Conservation (phyloP, 2,888 invertebrate species). For the Eupithecia exiguata region DNA sequence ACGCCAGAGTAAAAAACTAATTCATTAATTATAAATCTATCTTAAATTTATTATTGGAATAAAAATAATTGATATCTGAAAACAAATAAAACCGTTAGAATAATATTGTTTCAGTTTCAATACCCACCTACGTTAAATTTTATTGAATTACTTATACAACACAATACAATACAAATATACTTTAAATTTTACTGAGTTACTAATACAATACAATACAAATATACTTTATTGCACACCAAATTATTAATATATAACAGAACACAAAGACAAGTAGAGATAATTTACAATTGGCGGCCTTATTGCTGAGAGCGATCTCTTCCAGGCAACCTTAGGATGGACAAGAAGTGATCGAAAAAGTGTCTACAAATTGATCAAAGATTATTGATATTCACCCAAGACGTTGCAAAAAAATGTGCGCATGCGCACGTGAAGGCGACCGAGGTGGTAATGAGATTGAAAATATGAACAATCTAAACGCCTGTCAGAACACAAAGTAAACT, state of each 20-base stretch:
- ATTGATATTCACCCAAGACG: constrained; percentile 40
- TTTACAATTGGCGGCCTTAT: too few relatives aligned
- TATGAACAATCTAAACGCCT: constrained; percentile 50
- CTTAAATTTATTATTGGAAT: not conserved
- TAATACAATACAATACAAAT: too few relatives aligned
- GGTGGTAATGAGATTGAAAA: constrained; percentile 61
- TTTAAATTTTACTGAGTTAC: too few relatives aligned
- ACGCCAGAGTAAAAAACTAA: not conserved
- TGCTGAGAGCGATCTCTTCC: too few relatives aligned
- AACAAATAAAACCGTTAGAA: not conserved
- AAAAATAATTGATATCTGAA: not conserved
- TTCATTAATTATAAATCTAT: not conserved
- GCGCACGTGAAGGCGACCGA: constrained; percentile 80
- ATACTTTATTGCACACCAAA: too few relatives aligned
- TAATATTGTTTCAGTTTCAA: not conserved
- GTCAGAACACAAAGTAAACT: constrained; percentile 32
- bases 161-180: too few relatives aligned
- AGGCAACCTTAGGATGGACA: too few relatives aligned
- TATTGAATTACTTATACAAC: not conserved
- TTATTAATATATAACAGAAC: too few relatives aligned
- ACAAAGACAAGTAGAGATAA: too few relatives aligned
- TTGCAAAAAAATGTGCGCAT: constrained; percentile 76
- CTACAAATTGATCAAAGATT: constrained; percentile 24
- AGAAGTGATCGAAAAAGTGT: too few relatives aligned
- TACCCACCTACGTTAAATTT: not conserved